These are phyloP conservation scores for Gymnopithys bicolor DNA, from an alignment of 2,797 vertebrate genomes.

Conservation along the genomic window DNA sequence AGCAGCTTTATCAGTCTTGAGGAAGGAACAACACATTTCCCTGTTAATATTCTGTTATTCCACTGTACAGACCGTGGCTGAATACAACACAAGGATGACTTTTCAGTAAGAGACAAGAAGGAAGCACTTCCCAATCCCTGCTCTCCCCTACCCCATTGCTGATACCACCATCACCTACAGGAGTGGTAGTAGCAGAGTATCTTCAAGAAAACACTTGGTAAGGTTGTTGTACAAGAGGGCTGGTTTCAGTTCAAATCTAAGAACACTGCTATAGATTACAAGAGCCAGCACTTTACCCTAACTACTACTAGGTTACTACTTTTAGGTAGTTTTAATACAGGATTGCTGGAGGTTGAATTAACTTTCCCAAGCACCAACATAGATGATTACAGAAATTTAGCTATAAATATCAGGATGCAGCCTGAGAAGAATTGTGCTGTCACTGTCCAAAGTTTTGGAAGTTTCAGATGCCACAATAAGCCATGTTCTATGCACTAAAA, in stretches of 20 bases:
- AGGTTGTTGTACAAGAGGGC: background rate
- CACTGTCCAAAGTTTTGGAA: background rate
- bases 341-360: background rate
- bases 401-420: background rate
- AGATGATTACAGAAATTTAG: background rate
- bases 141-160: background rate
- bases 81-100: background rate
- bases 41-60: background rate
- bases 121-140: background rate
- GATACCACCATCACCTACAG: background rate
- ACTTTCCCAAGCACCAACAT: background rate
- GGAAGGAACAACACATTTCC: background rate
- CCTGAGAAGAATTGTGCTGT: background rate
- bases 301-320: background rate
- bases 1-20: background rate
- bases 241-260: background rate
- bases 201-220: background rate
- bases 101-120: background rate
- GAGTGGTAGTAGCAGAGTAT: background rate
- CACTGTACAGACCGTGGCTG: background rate
- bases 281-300: background rate
- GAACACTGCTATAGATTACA: background rate
- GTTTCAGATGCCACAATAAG: background rate
- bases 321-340: background rate
- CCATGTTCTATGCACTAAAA: background rate